Percentiles rank a stretch among this genome's conserved stretches.
These are phyloP conservation scores for Rhingia campestris DNA, from an alignment of 2,888 invertebrate species.

Conservation along the genomic window DNA sequence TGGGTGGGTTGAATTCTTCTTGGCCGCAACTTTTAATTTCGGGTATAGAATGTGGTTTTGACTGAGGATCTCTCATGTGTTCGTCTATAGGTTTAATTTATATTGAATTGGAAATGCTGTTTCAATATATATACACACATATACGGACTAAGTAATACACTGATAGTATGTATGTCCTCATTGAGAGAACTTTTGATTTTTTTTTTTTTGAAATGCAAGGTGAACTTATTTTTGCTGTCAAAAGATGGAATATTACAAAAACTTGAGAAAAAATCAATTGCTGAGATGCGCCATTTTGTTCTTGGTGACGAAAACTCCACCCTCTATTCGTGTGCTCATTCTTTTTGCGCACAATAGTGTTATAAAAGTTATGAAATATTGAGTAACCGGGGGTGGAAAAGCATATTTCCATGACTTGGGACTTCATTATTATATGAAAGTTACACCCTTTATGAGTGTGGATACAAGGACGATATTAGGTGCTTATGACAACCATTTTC, in stretches of 20 bases:
- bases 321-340: not conserved
- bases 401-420: conserved; percentile 31
- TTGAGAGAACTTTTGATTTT: conserved; percentile 32
- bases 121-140: conserved; percentile 39
- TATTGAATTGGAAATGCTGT: conserved; percentile 65
- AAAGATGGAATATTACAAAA: too few relatives aligned
- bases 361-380: conserved; percentile 69
- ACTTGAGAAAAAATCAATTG: conserved; percentile 7
- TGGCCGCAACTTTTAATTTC: conserved; percentile 71
- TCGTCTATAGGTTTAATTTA: conserved; percentile 68
- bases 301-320: conserved; percentile 45
- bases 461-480: too few relatives aligned
- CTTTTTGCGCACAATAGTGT: conserved; percentile 53
- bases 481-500: not conserved
- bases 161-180: not conserved
- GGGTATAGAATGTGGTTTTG: conserved; percentile 71
- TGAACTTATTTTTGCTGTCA: too few relatives aligned
- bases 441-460: conserved; percentile 14
- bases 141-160: not conserved
- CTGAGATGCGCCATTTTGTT: conserved; percentile 57
- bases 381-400: conserved; percentile 49
- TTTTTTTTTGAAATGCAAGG: too few relatives aligned
- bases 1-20: conserved; percentile 60
- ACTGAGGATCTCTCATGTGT: conserved; percentile 58
- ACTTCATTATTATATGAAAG: not conserved